phyloP scores from a whole-genome alignment of 2,113 vertebrate species.

The Lutjanus erythropterus region DNA sequence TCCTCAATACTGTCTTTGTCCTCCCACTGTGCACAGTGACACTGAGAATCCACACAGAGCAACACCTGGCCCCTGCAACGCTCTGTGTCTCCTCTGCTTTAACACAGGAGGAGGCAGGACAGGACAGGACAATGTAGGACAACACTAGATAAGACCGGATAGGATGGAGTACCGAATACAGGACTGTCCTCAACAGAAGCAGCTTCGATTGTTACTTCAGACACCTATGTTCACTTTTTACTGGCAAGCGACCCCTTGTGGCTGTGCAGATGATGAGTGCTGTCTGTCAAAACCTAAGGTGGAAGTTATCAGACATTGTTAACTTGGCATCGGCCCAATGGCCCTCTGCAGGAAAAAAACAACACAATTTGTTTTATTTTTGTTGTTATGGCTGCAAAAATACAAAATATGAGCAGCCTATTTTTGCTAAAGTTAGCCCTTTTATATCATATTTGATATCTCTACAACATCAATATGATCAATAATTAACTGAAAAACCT shows the following conservation, averaged over 20 bases:
- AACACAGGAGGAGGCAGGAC: conserved; percentile 47
- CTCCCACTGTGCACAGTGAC: conserved; percentile 82
- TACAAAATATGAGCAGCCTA: no score
- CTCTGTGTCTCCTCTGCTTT: conserved; percentile 52
- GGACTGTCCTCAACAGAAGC: no score
- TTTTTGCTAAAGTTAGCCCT: no score
- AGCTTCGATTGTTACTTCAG: conserved; percentile 1
- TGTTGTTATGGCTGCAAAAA: no score
- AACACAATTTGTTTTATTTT: no score
- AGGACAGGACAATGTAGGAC: conserved; percentile 44
- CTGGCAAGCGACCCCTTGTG: neutral
- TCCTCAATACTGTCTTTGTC: conserved; percentile 87
- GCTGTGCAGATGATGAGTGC: neutral
- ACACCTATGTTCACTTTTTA: neutral
- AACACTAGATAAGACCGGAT: conserved; percentile 33
- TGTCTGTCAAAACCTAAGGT: neutral
- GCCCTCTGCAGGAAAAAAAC: no score
- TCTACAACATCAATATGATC: no score
- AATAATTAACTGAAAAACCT: no score
- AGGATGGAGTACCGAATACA: conserved; percentile 6
- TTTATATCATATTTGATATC: no score
- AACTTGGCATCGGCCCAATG: no score
- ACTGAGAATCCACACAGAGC: conserved; percentile 83
- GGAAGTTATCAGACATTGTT: neutral
- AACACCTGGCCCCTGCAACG: conserved; percentile 83